Conservation (phyloP, 2,888 invertebrate species). For the Tipula unca region DNA sequence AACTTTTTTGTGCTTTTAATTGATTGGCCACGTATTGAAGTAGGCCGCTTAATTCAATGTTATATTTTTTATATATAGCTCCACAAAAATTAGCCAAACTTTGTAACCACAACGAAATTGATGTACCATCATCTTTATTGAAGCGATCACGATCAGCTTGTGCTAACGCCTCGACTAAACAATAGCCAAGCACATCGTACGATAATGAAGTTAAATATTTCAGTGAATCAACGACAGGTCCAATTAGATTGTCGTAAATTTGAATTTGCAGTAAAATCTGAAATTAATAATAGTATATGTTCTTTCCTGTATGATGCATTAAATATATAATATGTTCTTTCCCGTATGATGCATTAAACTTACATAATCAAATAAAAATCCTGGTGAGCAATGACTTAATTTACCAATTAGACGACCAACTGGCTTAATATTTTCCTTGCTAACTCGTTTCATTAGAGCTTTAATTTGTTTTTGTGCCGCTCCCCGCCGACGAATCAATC, state of each 20-base stretch:
- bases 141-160: slow-evolving; percentile 66
- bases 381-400: slow-evolving; percentile 91
- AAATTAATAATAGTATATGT: background rate
- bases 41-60: slow-evolving; percentile 88
- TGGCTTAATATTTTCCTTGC: slow-evolving; percentile 97
- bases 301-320: background rate
- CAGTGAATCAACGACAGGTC: slow-evolving; percentile 94
- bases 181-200: slow-evolving; percentile 92
- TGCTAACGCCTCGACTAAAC: slow-evolving; percentile 86
- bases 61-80: slow-evolving; percentile 93
- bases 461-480: slow-evolving; percentile 86
- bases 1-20: slow-evolving; percentile 87
- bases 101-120: slow-evolving; percentile 89
- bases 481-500: slow-evolving; percentile 73
- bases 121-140: slow-evolving; percentile 75
- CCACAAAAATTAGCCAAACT: slow-evolving; percentile 94
- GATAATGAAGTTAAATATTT: slow-evolving; percentile 93
- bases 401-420: slow-evolving; percentile 95
- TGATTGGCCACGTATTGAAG: slow-evolving; percentile 97
- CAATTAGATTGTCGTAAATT: slow-evolving; percentile 88
- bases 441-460: slow-evolving; percentile 93
- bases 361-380: slow-evolving; percentile 93
- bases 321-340: background rate
- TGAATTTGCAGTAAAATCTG: slow-evolving; percentile 67
- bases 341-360: slow-evolving; percentile 8